A percentile compares a stretch with the other conserved stretches of the same genome.
Conservation (phyloP, 2,888 invertebrate genomes). For the Acanthococcus lagerstroemiae region DNA sequence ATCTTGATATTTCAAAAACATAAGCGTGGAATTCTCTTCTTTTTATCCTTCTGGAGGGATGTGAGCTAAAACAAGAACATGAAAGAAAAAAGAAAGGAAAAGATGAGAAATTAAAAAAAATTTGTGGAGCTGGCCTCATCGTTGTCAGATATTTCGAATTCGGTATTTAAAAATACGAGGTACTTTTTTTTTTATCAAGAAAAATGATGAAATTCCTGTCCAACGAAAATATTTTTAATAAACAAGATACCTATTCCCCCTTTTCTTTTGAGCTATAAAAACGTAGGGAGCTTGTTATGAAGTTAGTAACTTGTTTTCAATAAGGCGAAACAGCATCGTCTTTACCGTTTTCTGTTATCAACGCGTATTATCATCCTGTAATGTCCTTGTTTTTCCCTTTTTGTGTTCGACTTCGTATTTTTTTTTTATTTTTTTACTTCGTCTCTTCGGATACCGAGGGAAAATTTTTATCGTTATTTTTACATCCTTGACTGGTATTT, state of each 20-base stretch:
- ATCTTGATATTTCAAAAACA: no score
- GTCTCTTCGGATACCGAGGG: not conserved
- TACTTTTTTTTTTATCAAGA: conserved; percentile 23
- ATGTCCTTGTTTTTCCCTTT: conserved; percentile 20
- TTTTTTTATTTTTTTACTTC: conserved; percentile 3
- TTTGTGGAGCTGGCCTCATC: conserved; percentile 1
- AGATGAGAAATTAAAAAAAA: conserved; percentile 14
- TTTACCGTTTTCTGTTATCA: conserved; percentile 20
- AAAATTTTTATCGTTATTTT: not conserved
- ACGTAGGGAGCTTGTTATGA: conserved; percentile 21
- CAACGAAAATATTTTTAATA: conserved; percentile 27
- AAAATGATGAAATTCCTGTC: conserved; percentile 25
- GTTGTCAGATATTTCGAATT: conserved; percentile 22
- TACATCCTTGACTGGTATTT: not conserved
- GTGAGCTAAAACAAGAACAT: not conserved
- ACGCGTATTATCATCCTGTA: conserved; percentile 23
- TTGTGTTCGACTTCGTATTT: conserved; percentile 4
- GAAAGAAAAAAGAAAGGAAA: not conserved
- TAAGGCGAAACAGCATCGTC: conserved; percentile 21
- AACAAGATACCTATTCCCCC: conserved; percentile 22
- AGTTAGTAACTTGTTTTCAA: conserved; percentile 26
- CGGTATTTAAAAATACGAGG: conserved; percentile 22
- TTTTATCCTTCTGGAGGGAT: no score
- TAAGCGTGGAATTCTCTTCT: no score
- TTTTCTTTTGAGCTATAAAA: conserved; percentile 16